These are phyloP conservation scores for Fulmarus glacialis DNA, from an alignment of 2,113 vertebrate species.

Conservation along the genomic window DNA sequence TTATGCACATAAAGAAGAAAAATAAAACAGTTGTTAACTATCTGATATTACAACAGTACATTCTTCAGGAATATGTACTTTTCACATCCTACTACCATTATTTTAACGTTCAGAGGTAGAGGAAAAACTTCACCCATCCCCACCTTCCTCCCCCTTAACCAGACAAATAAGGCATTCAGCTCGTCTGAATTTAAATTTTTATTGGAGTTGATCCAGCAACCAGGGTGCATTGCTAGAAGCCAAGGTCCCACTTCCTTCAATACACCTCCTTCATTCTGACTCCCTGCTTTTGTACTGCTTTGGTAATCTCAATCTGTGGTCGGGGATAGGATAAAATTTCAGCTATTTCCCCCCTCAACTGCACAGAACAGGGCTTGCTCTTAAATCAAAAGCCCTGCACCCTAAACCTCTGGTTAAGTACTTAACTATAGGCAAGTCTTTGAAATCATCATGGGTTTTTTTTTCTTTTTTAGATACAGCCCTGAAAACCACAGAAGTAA, in stretches of 20 bases:
- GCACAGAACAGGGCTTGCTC: constrained; percentile 24
- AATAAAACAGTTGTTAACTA: not conserved
- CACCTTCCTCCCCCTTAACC: constrained; percentile 30
- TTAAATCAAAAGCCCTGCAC: constrained; percentile 57
- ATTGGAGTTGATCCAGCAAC: constrained; percentile 64
- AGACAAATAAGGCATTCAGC: constrained; percentile 69
- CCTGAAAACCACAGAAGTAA: constrained; percentile 39
- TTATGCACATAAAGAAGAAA: not conserved
- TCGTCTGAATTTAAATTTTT: constrained; percentile 65
- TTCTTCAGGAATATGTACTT: not conserved
- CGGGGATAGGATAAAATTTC: constrained; percentile 59
- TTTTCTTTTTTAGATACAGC: not conserved
- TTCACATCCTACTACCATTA: constrained; percentile 9
- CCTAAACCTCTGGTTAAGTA: constrained; percentile 55
- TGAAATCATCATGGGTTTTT: constrained; percentile 5
- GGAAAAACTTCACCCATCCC: constrained; percentile 39
- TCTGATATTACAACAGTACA: not conserved
- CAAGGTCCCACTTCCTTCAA: constrained; percentile 57
- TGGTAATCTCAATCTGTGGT: constrained; percentile 69
- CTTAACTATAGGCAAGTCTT: constrained; percentile 33
- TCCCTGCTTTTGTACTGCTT: constrained; percentile 53
- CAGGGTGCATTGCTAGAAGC: constrained; percentile 12
- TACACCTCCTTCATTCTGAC: constrained; percentile 61
- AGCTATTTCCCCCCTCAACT: constrained; percentile 50
- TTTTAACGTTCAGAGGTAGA: not conserved